Evolutionary conservation across 2,888 invertebrate genomes (phyloP), one percentile per base, ranked within the genome.

Genomic region (Lochmaea crataegi): DNA sequence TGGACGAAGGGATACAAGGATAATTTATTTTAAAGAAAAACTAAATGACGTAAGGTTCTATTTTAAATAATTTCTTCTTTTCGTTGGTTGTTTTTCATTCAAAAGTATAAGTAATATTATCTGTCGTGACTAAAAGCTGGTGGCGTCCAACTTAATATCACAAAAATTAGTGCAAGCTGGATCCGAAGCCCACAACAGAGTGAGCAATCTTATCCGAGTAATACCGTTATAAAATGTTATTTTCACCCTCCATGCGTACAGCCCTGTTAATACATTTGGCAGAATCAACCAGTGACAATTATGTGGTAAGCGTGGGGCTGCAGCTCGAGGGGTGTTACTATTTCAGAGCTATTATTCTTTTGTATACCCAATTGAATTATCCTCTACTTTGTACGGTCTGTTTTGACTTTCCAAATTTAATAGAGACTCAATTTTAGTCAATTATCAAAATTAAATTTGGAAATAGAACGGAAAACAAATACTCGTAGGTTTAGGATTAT

Each of bases 321-420:
- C 7, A 12, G 0, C n/a, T 58, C 32, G 26, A 58, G 58, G 57
- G 58, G 58, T 58, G 58, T 58, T 58, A 26, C 26, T 32, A 14
- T 32, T n/a, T 26, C 14, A 32, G 53, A 18, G 63, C 75, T 69
- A 73, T 75, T 75, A 76, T 76, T 76, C 72, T 73, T 64, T 66
- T 58, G 32, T 63, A 51, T 76, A n/a, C n/a, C n/a, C n/a, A 76
- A 76, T 76, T 74, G 68, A 67, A 72, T 76, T 74, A 76, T 65
- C 65, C 68, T 48, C 48, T 72, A 68, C 68, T 76, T 74, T 67
- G 48, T 63, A 41, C 16, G 16, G 64, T 68, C 69, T 76, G 72
- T 71, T 76, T 72, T 74, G 76, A 76, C 76, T 72, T 74, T 70
- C 70, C 51, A 72, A 65, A 65, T 74, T 63, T 68, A 72, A 71